Evolutionary conservation across 1,140 invertebrate species (phyloP).

Genomic region (Drosophila prosaltans): DNA sequence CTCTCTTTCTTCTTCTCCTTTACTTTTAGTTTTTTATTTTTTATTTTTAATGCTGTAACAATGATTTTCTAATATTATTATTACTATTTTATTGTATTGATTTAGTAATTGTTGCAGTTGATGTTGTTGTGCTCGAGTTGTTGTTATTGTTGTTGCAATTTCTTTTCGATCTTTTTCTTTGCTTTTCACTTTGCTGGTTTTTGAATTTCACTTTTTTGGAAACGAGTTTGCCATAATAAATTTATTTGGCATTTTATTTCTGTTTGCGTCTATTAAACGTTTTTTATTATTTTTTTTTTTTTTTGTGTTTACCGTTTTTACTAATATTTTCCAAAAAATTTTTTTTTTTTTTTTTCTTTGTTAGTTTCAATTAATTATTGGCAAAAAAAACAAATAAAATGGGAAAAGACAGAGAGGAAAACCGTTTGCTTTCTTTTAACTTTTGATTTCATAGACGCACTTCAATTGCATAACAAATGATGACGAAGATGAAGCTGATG

Average conservation of each 20-base stretch:
- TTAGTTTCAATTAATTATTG: conserved; percentile 18
- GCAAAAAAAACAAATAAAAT: neutral
- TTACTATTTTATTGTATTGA: conserved; percentile 44
- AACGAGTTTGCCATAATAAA: conserved; percentile 59
- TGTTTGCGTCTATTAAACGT: conserved; percentile 51
- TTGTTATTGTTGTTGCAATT: conserved; percentile 27
- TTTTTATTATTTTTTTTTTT: conserved; percentile 13
- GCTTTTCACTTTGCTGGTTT: conserved; percentile 9
- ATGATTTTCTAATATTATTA: conserved; percentile 67
- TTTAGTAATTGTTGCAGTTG: conserved; percentile 51
- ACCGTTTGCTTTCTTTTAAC: conserved; percentile 52
- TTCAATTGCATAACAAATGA: conserved; percentile 70
- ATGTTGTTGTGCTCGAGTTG: neutral
- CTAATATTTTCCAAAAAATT: conserved; percentile 26
- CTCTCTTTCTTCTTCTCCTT: conserved; percentile 30
- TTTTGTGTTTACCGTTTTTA: conserved; percentile 34
- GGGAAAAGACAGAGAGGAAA: conserved; percentile 29
- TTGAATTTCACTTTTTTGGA: conserved; percentile 68
- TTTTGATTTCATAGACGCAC: conserved; percentile 59
- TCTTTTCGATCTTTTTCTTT: conserved; percentile 26
- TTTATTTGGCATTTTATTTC: conserved; percentile 54
- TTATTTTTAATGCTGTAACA: conserved; percentile 61
- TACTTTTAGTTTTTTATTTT: conserved; percentile 26
- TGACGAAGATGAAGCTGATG: conserved; percentile 48
- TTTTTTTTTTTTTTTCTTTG: neutral